Base-by-base conservation (phyloP, 2,113 vertebrate genomes). In the Chelonoidis abingdonii region DNA sequence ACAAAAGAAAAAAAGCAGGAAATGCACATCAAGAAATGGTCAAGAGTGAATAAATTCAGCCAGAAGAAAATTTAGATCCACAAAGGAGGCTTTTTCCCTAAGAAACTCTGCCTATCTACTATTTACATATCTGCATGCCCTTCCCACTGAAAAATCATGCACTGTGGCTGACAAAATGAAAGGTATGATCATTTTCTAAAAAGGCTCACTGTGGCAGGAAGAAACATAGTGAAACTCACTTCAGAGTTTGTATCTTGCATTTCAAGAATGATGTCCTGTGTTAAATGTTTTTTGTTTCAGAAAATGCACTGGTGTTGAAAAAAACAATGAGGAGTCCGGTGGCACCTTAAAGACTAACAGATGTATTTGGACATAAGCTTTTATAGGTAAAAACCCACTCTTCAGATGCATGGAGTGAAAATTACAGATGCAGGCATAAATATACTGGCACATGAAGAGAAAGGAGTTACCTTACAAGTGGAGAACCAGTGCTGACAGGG, bases 201-300 rank as follows among this genome's bases (percentile, higher is more conserved):
- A 72, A 85, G 27, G 1, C 29, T 89, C 41, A 69, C 3, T 0
- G 0, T n/a, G 5, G 7, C n/a, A 6, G 41, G 22, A 90, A 93
- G 19, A 57, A 75, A 65, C 62, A 65, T 35, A 62, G 29, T 62
- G 14, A 62, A 62, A 85, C 1, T 83, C 7, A 35, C 13, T 96
- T 88, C 50, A 35, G 13, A 87, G 6, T 38, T 83, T 3, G 44
- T 5, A 29, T 91, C 38, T 88, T 83, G 2, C 31, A n/a, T 89
- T 50, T 75, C 47, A 50, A 4, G 14, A 80, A 49, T 44, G 83
- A 84, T 83, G 65, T 2, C 31, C 24, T 27, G 31, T 53, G 6
- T 91, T 86, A 91, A 82, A 59, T 38, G 59, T 22, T 10, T 50
- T 2, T 94, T 89, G 3, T 21, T 94, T 95, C 69, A 72, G 52